Evolutionary conservation across 2,113 vertebrate genomes (phyloP).

Genomic region (Notarius quadriscutis): DNA sequence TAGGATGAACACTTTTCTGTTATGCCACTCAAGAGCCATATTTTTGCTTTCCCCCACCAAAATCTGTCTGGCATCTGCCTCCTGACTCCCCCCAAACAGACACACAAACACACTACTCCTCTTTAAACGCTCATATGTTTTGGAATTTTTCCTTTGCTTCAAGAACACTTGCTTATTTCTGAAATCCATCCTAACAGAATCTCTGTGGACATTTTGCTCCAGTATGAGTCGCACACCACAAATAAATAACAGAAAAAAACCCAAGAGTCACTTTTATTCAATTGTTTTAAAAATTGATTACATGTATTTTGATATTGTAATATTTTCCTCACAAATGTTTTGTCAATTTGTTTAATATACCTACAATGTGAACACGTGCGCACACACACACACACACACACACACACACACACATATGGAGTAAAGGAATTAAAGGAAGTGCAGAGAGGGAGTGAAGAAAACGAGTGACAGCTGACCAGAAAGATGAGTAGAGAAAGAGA

Average conservation of each 20-base stretch:
- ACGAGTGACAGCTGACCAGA: conserved; percentile 75
- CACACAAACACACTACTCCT: too few relatives aligned
- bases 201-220: too few relatives aligned
- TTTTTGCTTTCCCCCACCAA: background rate
- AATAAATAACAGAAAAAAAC: background rate
- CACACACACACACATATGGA: background rate
- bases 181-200: too few relatives aligned
- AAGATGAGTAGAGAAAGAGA: conserved; percentile 84
- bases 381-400: background rate
- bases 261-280: background rate
- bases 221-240: background rate
- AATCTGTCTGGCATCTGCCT: background rate
- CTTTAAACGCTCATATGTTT: too few relatives aligned
- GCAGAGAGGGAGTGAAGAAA: conserved; percentile 31
- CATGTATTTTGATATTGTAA: too few relatives aligned
- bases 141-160: background rate
- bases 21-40: too few relatives aligned
- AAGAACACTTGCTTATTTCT: background rate
- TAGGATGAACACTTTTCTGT: too few relatives aligned
- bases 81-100: too few relatives aligned
- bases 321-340: background rate
- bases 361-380: background rate
- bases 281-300: background rate
- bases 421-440: background rate
- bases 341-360: background rate